A percentile compares a stretch with the other conserved stretches of the same genome.
These are phyloP conservation scores for Amyelois transitella DNA, from an alignment of 1,140 invertebrate species.

Conservation along the genomic window DNA sequence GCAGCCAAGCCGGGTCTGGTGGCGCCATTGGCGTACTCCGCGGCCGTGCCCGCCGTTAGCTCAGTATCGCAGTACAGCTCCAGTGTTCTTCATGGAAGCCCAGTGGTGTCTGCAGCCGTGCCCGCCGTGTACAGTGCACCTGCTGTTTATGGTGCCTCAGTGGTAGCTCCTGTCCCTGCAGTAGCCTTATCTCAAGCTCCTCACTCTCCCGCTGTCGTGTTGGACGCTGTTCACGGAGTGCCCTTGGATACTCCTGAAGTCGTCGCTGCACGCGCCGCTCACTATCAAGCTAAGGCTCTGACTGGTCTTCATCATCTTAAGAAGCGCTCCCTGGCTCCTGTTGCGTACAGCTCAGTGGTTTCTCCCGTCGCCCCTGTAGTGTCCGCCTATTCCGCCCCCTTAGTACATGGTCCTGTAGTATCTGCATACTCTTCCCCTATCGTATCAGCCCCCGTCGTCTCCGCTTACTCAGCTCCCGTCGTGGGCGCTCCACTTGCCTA, in stretches of 20 bases:
- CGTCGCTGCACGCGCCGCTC: constrained; percentile 65
- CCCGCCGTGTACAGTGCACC: constrained; percentile 27
- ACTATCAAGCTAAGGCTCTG: constrained; percentile 61
- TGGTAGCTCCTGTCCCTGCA: constrained; percentile 28
- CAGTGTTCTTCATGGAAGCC: constrained; percentile 48
- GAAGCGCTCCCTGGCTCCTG: constrained; percentile 55
- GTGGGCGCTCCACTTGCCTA: constrained; percentile 21
- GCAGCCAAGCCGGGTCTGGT: constrained; percentile 59
- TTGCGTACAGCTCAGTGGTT: constrained; percentile 30
- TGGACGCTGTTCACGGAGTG: constrained; percentile 52
- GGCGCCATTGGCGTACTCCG: constrained; percentile 48
- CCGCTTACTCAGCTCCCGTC: constrained; percentile 31
- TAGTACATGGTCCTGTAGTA: constrained; percentile 21
- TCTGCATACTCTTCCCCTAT: constrained; percentile 23
- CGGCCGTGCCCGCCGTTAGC: constrained; percentile 36
- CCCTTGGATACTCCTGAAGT: constrained; percentile 69
- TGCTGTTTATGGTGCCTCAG: constrained; percentile 24
- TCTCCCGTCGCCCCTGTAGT: constrained; percentile 29
- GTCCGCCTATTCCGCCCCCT: constrained; percentile 23
- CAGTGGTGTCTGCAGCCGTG: constrained; percentile 31
- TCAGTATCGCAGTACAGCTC: constrained; percentile 62
- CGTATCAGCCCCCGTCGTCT: constrained; percentile 16
- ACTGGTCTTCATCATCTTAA: constrained; percentile 47
- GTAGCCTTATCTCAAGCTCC: constrained; percentile 42
- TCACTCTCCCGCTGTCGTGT: constrained; percentile 53